Evolutionary conservation across 2,113 vertebrate genomes (phyloP), one percentile per base, ranked within the genome.

Genomic region (Hemiscyllium ocellatum): DNA sequence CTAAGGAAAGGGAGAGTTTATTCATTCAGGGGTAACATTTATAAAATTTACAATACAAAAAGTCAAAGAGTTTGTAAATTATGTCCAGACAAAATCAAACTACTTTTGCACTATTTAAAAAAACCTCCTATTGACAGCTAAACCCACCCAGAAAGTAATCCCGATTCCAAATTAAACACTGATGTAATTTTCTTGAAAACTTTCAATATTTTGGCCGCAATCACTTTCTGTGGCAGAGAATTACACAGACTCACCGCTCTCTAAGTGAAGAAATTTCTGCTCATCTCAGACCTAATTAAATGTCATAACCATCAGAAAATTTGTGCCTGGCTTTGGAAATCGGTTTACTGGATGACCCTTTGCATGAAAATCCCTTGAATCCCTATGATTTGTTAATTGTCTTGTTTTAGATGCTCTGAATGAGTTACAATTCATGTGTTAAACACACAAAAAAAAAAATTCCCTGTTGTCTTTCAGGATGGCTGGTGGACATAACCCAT

Each of bases 401-500:
- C 29, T 94, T 94, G 19, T 68, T 94, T 37, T 42, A 20, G 68
- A 69, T 94, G 20, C 66, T 94, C 47, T 20, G 66, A 10, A 70
- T 17, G 26, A 33, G 52, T n/a, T 52, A 33, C 47, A 89, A 29
- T 89, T 37, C 65, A 94, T 65, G 13, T 94, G 20, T 94, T 42
- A 42, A 94, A 76, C 47, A 76, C 26, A 7, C 56, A 95, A 24
- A 26, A 66, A 10, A 13, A 61, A 1, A 47, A 47, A 47, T 47
- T 61, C n/a, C 22, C 94, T 96, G 96, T 97, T 97, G 37, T 97
- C 47, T 97, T 97, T 97, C 97, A 99, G 99, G 99, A 94, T 98
- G 98, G 97, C 96, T 99, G 96, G 98, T 99, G 10, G 99, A 99
- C 96, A 7, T 99, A 96, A 99, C 99, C 47, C 97, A 98, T 96